Evolutionary conservation across 2,888 invertebrate genomes (phyloP), one percentile per base, ranked within the genome.

Genomic region (Microctonus aethiopoides): DNA sequence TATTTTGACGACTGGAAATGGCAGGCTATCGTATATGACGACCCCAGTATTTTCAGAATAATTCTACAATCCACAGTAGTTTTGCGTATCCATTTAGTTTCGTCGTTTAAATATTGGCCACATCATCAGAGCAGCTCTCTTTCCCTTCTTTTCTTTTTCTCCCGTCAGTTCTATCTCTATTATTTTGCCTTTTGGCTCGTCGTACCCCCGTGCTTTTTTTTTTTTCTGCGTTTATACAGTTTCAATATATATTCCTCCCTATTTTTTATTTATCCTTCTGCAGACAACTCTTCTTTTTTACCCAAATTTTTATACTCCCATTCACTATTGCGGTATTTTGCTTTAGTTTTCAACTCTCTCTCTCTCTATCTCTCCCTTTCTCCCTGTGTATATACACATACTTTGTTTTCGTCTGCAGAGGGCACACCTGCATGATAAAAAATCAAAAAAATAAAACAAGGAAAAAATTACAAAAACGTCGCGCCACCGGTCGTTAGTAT

Each of bases 1-100:
- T 85, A 84, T 85, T 84, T 85, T 84, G 83, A 85, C 84, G 82
- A 85, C 81, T 84, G 80, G 62, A 82, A 82, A 83, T 82, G 79
- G 80, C 72, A 72, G 76, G 79, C 78, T 81, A 80, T 80, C 76
- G 78, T 63, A 26, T 39, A 57, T 34, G 54, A 64, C 26, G 69
- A 69, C n/a, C 69, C 70, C 60, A 56, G 62, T 74, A 74, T 75
- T 75, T 75, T 73, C 63, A 54, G 39, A 52, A 39, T 61, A 65
- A 70, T 70, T 70, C 61, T 54, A 54, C 59, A 69, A 64, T 68
- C 26, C 59, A 46, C 41, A 46, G 20, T 5, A 29, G 4, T 3
- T 29, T 29, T 7, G 29, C 7, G 7, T 29, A 29, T 29, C 29
- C 56, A 56, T 65, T 41, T 36, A 65, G 65, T 65, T 65, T 56